These are phyloP conservation scores for Chloropsis cyanopogon DNA, from an alignment of 2,113 vertebrate species.

Conservation along the genomic window DNA sequence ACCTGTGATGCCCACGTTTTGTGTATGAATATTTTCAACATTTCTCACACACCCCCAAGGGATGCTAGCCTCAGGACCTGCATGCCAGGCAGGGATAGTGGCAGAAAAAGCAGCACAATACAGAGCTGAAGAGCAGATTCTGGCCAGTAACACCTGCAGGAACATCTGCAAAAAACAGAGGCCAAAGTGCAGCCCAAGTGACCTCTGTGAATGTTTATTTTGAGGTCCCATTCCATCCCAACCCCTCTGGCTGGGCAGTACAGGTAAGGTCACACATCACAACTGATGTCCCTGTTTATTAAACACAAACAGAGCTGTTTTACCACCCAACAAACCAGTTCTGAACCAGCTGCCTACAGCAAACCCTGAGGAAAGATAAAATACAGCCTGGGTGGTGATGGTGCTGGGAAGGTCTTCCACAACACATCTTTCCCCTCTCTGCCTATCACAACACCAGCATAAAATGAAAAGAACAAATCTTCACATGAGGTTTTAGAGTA, in stretches of 20 bases:
- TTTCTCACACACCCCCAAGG: background rate
- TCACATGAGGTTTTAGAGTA: background rate
- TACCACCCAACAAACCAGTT: background rate
- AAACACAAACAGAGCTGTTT: background rate
- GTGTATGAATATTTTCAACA: background rate
- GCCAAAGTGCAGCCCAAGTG: background rate
- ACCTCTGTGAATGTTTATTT: background rate
- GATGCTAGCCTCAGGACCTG: background rate
- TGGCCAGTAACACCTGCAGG: background rate
- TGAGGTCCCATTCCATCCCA: no score
- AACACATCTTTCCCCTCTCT: background rate
- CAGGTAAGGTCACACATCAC: background rate
- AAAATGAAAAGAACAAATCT: background rate
- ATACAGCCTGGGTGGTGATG: fast-evolving
- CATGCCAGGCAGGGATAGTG: no score
- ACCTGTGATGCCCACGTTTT: background rate
- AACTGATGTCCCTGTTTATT: background rate
- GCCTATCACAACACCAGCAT: background rate
- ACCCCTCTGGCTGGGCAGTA: background rate
- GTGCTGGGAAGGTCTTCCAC: background rate
- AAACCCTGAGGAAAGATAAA: background rate
- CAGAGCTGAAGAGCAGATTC: background rate
- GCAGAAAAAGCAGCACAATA: background rate
- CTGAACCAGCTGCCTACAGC: background rate
- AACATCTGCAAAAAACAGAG: no score